Evolutionary conservation across 2,113 vertebrate genomes (phyloP).

Genomic region (Theristicus caerulescens): DNA sequence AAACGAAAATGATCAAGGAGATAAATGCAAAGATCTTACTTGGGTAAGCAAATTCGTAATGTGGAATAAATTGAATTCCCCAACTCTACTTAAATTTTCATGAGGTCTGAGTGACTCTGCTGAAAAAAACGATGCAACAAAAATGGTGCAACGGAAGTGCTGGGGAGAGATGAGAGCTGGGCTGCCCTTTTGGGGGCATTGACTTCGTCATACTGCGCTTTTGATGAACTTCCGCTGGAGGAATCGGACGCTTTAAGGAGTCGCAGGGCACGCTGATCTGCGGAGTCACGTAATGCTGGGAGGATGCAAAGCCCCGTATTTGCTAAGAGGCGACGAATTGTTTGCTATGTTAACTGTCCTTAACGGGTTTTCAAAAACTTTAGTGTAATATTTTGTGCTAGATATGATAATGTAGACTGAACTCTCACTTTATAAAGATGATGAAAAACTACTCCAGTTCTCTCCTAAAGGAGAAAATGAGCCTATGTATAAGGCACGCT

Average conservation of each 20-base stretch:
- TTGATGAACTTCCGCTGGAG: background rate
- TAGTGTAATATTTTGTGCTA: background rate
- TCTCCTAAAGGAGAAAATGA: background rate
- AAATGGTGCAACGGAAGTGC: background rate
- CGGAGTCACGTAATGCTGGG: background rate
- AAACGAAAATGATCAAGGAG: conserved; percentile 83
- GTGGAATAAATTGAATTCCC: background rate
- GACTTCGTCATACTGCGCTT: background rate
- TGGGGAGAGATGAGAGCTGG: background rate
- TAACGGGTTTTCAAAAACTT: background rate
- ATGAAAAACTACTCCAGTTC: background rate
- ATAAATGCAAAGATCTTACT: conserved; percentile 87
- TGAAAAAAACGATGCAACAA: background rate
- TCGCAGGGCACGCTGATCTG: background rate
- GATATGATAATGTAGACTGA: background rate
- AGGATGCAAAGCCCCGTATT: fast-evolving
- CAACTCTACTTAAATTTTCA: background rate
- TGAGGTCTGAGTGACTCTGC: background rate
- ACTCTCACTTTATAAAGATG: background rate
- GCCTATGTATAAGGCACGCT: background rate
- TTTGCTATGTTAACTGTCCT: background rate
- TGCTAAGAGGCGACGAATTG: background rate
- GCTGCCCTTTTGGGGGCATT: background rate
- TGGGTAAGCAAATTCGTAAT: conserved; percentile 73
- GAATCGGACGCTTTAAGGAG: fast-evolving